Base-by-base conservation (phyloP, 2,113 vertebrate species). In the Pangasianodon gigas region DNA sequence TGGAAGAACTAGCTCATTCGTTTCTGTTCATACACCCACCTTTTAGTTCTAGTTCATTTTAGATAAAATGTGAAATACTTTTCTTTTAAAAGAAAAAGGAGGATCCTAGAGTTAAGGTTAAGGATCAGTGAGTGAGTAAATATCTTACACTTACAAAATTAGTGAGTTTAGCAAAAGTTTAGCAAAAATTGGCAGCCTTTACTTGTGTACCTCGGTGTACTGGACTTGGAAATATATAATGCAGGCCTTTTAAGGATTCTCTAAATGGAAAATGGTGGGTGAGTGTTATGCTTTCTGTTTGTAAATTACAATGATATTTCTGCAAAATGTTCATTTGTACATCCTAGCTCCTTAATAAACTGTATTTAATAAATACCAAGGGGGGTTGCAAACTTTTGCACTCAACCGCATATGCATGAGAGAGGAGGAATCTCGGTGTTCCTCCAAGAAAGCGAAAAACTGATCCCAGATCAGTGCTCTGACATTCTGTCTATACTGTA, bases 401-500 rank as follows among this genome's bases (percentile, higher is more conserved):
- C 79, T 83, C n/a, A 13, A 37, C 52, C 37, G 77, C 14, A 9
- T 8, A 26, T 18, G 26, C 1, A 19, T 1, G 52, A 32, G 18
- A 37, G 29, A 4, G 10, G 10, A 46, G 9, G 74, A 79, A 48
- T 48, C 75, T 79, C 1, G 0, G 41, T 11, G 4, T 8, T 83
- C 52, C 18, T 37, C 5, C 1, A 58, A 9, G 13, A 58, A 24
- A 11, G 26, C 0, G 26, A 52, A 74, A 74, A 86, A 60, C 67
- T 86, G 85, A 37, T 71, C 67, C 67, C 48, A 26, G 85, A 71
- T 41, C 65, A 54, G 48, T 67, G 32, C 85, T 86, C 65, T 86
- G 65, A 86, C 85, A 60, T 84, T 84, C 54, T 83, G 54, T 86
- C 18, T 71, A 71, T 74, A 54, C 65, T 87, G 85, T 75, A 75